phyloP scores from a whole-genome alignment of 2,113 vertebrate species.

The Odobenus rosmarus region DNA sequence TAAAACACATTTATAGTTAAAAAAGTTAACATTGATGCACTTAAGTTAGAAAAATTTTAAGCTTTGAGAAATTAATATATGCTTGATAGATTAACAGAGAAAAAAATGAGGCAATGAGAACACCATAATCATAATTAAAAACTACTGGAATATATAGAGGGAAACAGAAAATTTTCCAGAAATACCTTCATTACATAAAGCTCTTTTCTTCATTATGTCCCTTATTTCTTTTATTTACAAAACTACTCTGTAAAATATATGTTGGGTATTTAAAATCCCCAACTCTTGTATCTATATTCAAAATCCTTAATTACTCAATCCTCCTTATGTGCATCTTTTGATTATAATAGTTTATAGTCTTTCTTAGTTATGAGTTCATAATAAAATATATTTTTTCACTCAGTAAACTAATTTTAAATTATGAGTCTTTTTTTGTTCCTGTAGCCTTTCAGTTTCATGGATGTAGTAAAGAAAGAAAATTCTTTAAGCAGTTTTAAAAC shows the following conservation, averaged over 20 bases:
- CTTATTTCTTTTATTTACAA: slow-evolving; percentile 23
- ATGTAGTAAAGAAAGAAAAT: not conserved
- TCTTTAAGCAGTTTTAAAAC: not conserved
- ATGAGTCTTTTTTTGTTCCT: not conserved
- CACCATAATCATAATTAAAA: not conserved
- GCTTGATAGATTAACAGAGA: not conserved
- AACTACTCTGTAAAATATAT: not conserved
- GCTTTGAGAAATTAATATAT: not conserved
- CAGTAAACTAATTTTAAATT: not conserved
- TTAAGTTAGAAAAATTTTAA: not conserved
- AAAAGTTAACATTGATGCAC: not conserved
- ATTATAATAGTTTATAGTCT: not conserved
- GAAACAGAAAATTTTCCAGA: not conserved
- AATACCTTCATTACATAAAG: not conserved
- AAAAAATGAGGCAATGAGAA: not conserved
- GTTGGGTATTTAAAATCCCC: not conserved
- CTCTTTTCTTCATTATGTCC: not conserved
- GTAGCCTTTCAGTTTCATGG: not conserved
- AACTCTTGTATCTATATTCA: not conserved
- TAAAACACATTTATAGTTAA: not conserved
- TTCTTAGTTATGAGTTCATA: not conserved
- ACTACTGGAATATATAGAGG: not conserved
- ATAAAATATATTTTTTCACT: not conserved
- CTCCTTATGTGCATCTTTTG: not conserved
- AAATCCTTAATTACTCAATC: not conserved